Percentiles rank a stretch among this genome's conserved stretches.
Evolutionary conservation across 2,888 invertebrate species (phyloP).

Genomic region (Bellardia bayeri): DNA sequence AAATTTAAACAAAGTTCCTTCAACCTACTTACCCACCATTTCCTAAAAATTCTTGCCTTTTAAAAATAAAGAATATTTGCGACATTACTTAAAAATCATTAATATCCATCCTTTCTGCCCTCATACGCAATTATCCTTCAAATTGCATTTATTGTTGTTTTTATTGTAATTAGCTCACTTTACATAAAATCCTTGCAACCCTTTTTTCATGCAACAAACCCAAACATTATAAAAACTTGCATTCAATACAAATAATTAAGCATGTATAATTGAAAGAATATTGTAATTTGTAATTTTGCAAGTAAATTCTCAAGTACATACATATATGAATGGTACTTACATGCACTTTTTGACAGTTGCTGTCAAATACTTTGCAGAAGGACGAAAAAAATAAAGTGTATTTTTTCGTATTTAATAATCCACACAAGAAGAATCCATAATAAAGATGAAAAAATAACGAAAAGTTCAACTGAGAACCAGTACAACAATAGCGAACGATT

Average conservation of each 20-base stretch:
- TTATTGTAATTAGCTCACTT: conserved; percentile 78
- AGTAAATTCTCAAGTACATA: conserved; percentile 73
- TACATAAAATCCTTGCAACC: conserved; percentile 45
- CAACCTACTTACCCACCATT: too few relatives aligned
- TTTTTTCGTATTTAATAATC: conserved; percentile 54
- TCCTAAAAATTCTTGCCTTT: neutral
- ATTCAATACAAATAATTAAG: conserved; percentile 41
- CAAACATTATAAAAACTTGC: conserved; percentile 23
- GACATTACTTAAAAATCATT: neutral
- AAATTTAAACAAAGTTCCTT: too few relatives aligned
- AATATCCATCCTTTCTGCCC: neutral
- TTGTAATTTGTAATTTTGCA: conserved; percentile 51
- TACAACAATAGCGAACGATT: conserved; percentile 23
- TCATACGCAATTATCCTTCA: conserved; percentile 21
- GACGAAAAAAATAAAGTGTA: conserved; percentile 23
- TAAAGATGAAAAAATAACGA: neutral
- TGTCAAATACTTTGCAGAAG: conserved; percentile 69
- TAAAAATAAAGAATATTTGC: neutral
- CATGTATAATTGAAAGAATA: conserved; percentile 54
- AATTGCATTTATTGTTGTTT: conserved; percentile 29
- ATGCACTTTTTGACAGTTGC: conserved; percentile 77
- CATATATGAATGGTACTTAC: conserved; percentile 76
- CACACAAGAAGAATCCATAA: conserved; percentile 40
- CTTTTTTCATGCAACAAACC: conserved; percentile 2
- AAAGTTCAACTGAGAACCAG: conserved; percentile 36